Base-by-base conservation (phyloP, 2,797 vertebrate species). In the Spatula clypeata region DNA sequence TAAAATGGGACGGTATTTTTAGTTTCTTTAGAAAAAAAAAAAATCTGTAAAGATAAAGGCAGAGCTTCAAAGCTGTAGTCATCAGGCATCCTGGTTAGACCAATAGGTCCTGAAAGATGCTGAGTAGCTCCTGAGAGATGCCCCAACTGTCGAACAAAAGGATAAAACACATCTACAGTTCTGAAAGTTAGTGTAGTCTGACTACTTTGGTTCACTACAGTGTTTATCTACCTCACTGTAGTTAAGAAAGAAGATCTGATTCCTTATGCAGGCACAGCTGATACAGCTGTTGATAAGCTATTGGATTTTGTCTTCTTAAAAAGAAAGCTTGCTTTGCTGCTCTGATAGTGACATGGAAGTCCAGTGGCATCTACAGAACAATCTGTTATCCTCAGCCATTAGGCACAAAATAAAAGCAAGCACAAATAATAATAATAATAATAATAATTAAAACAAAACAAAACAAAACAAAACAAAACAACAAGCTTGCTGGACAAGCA, bases 271-370 rank as follows among this genome's bases (percentile, higher is more conserved):
- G 27, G 27, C 31, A 18, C 9, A 70, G 13, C 6, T 2, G 16
- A 12, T 1, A 3, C 9, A 49, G 3, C 6, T 32, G 29, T 23
- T 53, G 8, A 4, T 62, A 53, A 86, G 9, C 1, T 62, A 19
- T 87, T 15, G 21, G 8, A 5, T 7, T 0, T 47, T 49, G 5
- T n/a, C 19, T 57, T 80, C 32, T 62, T 16, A 19, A 54, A 65
- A 53, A 2, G n/a, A 69, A 53, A 49, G 2, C 27, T 26, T 1
- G 0, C 3, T 79, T 32, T 2, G 6, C 1, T 1, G 5, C 21
- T 91, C 42, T 57, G 31, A 40, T 34, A 87, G 80, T 11, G 1
- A 71, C 18, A 34, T 38, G 29, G 38, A 83, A 54, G 19, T 69
- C 15, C n/a, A 5, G 5, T 26, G 32, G 8, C 38, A 89, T 26